phyloP scores from a whole-genome alignment of 2,888 invertebrate species.

The Emmelina monodactyla region DNA sequence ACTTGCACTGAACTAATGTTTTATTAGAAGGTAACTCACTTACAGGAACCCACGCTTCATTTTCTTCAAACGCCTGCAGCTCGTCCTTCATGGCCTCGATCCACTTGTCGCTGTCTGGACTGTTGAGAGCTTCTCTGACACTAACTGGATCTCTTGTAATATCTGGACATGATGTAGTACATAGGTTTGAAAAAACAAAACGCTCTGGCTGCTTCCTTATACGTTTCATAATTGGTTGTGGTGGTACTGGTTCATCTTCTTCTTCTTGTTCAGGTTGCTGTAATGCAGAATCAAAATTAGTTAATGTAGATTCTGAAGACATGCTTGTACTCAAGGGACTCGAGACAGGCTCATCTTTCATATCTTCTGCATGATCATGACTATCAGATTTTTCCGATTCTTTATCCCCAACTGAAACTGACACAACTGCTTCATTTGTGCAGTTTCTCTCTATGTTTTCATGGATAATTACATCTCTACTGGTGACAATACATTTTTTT shows the following conservation, averaged over 20 bases:
- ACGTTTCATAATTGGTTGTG: background rate
- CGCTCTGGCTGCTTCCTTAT: conserved; percentile 7
- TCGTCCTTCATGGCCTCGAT: conserved; percentile 12
- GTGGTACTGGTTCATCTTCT: background rate
- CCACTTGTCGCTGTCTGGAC: conserved; percentile 12
- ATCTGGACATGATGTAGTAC: background rate
- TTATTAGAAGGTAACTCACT: conserved; percentile 8
- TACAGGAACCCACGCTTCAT: conserved; percentile 11
- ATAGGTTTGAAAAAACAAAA: conserved; percentile 9
- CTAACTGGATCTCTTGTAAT: conserved; percentile 3
- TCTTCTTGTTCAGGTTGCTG: background rate
- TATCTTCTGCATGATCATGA: no score
- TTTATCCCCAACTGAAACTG: background rate
- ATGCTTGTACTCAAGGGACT: no score
- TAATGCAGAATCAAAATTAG: background rate
- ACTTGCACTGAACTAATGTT: background rate
- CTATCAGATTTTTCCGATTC: background rate
- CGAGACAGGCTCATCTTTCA: no score
- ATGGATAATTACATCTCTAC: no score
- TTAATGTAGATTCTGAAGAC: no score
- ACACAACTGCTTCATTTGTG: background rate
- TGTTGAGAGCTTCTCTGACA: conserved; percentile 10
- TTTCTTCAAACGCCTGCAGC: conserved; percentile 14
- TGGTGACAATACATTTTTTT: no score
- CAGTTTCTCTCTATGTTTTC: background rate